A percentile compares a stretch with the other conserved stretches of the same genome.
phyloP scores from a whole-genome alignment of 2,888 invertebrate genomes.

The Griposia aprilina region DNA sequence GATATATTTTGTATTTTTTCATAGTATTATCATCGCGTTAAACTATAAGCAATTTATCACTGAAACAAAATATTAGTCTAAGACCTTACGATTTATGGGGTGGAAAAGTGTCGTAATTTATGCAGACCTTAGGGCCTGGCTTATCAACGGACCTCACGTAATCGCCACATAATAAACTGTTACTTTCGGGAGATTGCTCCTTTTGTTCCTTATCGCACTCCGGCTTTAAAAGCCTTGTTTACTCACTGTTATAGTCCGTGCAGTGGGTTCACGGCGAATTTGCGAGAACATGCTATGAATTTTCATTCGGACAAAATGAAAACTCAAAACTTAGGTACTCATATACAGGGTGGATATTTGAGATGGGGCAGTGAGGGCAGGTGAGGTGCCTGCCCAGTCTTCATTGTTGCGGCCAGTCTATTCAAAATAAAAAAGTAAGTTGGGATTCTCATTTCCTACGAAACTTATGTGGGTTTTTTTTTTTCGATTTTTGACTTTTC shows the following conservation, averaged over 20 bases:
- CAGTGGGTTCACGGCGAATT: slow-evolving; percentile 9
- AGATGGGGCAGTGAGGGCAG: too few relatives aligned
- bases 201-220: slow-evolving; percentile 53
- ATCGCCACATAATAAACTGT: slow-evolving; percentile 61
- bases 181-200: slow-evolving; percentile 42
- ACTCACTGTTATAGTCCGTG: slow-evolving; percentile 24
- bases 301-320: neutral
- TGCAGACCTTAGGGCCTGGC: slow-evolving; percentile 60
- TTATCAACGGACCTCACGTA: slow-evolving; percentile 62
- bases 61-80: slow-evolving; percentile 41
- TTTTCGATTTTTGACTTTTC: too few relatives aligned
- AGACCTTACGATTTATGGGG: slow-evolving; percentile 57
- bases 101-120: slow-evolving; percentile 60
- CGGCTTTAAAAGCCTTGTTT: slow-evolving; percentile 42
- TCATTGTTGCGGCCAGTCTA: too few relatives aligned
- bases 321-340: too few relatives aligned
- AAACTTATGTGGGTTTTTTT: too few relatives aligned
- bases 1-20: neutral
- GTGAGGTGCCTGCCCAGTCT: too few relatives aligned
- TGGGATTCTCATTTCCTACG: too few relatives aligned
- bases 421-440: too few relatives aligned
- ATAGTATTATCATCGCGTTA: neutral
- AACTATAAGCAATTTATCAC: slow-evolving; percentile 44
- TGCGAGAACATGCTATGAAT: neutral
- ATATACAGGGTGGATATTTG: too few relatives aligned